A percentile compares a stretch with the other conserved stretches of the same genome.
These are phyloP conservation scores for Caenorhabditis sulstoni DNA, from an alignment of 2,888 invertebrate genomes.

Conservation along the genomic window DNA sequence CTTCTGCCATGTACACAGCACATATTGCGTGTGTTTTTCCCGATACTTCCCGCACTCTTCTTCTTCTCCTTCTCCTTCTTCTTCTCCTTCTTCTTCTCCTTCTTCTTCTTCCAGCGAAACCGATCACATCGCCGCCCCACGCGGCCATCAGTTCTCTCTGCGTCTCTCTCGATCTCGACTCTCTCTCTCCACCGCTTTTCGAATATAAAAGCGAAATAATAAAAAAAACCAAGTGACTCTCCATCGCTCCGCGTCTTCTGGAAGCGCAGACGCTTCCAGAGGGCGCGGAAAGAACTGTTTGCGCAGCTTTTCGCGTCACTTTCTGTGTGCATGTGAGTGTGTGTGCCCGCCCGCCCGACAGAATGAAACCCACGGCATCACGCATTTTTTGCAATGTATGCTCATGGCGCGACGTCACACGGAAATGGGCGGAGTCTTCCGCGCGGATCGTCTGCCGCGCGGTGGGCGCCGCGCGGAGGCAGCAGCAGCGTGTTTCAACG, in stretches of 20 bases:
- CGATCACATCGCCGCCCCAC: too few species aligned
- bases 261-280: constrained; percentile 45
- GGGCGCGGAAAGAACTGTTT: constrained; percentile 56
- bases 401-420: constrained; percentile 55
- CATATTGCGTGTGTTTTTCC: constrained; percentile 20
- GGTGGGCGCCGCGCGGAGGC: constrained; percentile 15
- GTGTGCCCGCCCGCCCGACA: constrained; percentile 27
- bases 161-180: constrained; percentile 24
- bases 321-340: constrained; percentile 55
- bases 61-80: constrained; percentile 19
- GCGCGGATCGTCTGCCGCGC: constrained; percentile 52
- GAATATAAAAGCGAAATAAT: constrained; percentile 56
- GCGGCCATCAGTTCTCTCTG: constrained; percentile 9
- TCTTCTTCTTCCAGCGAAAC: constrained; percentile 11
- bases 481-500: constrained; percentile 50
- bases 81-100: constrained; percentile 15
- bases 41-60: neutral
- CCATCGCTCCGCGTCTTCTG: constrained; percentile 40
- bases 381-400: constrained; percentile 56
- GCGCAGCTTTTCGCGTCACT: constrained; percentile 56
- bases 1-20: constrained; percentile 17
- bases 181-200: constrained; percentile 24
- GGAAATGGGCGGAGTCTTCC: constrained; percentile 57
- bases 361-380: constrained; percentile 51
- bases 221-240: constrained; percentile 42